Evolutionary conservation across 2,113 vertebrate genomes (phyloP).

Genomic region (Oncorhynchus tshawytscha): DNA sequence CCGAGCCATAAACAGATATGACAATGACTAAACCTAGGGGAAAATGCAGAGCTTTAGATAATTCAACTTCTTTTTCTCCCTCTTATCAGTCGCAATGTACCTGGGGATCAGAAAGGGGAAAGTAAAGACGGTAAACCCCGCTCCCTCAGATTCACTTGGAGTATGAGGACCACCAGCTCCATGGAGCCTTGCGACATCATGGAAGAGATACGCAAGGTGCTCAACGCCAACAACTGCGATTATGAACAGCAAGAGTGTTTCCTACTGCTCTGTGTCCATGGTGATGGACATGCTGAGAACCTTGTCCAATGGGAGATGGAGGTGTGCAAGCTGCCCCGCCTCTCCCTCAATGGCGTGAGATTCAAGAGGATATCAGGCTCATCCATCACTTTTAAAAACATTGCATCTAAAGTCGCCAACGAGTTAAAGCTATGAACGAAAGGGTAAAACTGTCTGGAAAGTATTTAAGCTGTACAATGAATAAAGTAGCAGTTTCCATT

Average conservation of each 20-base stretch:
- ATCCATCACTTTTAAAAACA: constrained; percentile 99
- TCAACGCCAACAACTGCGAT: constrained; percentile 97
- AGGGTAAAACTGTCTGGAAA: constrained; percentile 56
- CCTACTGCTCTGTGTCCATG: constrained; percentile 95
- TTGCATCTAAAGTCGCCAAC: constrained; percentile 99
- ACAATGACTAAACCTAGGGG: background rate
- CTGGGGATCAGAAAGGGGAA: constrained; percentile 95
- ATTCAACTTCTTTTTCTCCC: constrained; percentile 3
- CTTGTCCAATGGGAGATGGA: constrained; percentile 99
- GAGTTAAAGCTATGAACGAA: constrained; percentile 96
- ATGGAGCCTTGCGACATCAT: constrained; percentile 97
- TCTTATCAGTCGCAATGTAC: constrained; percentile 90
- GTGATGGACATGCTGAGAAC: constrained; percentile 88
- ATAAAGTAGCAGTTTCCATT: constrained; percentile 81
- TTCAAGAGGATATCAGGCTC: constrained; percentile 98
- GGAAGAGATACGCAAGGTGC: constrained; percentile 95
- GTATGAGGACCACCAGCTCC: constrained; percentile 99
- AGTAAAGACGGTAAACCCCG: constrained; percentile 93
- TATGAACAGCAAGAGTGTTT: constrained; percentile 96
- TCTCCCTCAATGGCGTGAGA: constrained; percentile 96
- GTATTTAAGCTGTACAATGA: constrained; percentile 90
- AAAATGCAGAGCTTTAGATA: background rate
- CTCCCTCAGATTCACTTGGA: constrained; percentile 98
- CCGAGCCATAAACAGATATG: no score
- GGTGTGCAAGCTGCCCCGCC: constrained; percentile 97